phyloP scores from a whole-genome alignment of 2,113 vertebrate species.

The Apaloderma vittatum region DNA sequence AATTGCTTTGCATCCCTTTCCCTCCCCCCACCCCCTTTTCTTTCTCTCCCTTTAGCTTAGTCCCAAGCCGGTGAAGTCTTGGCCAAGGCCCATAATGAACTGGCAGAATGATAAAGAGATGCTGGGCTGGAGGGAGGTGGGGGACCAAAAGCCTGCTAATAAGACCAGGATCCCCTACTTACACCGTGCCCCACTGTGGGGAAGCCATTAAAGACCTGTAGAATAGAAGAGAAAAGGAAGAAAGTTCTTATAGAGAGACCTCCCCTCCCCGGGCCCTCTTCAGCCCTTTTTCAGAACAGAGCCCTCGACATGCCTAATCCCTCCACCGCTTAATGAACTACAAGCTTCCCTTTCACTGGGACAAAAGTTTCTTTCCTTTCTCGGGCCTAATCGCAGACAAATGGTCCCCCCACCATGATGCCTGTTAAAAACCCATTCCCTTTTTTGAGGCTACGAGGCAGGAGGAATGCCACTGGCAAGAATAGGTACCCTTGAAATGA shows the following conservation, averaged over 20 bases:
- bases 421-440: conserved; percentile 77
- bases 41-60: conserved; percentile 45
- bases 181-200: conserved; percentile 75
- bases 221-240: conserved; percentile 75
- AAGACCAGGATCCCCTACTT: conserved; percentile 86
- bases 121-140: conserved; percentile 34
- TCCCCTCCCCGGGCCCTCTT: conserved; percentile 64
- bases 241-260: conserved; percentile 62
- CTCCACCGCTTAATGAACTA: conserved; percentile 86
- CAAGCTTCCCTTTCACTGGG: conserved; percentile 88
- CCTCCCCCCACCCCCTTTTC: conserved; percentile 15
- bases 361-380: conserved; percentile 83
- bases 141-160: conserved; percentile 79
- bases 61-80: conserved; percentile 24
- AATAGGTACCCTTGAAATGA: conserved; percentile 69
- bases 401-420: conserved; percentile 75
- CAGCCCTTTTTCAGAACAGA: conserved; percentile 79
- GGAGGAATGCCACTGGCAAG: conserved; percentile 64
- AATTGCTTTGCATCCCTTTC: conserved; percentile 83
- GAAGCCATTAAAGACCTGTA: conserved; percentile 79
- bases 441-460: conserved; percentile 45
- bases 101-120: conserved; percentile 79
- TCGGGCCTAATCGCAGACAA: conserved; percentile 84
- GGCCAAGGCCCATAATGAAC: conserved; percentile 76
- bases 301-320: conserved; percentile 87